These are phyloP conservation scores for Napeogenes inachia DNA, from an alignment of 2,888 invertebrate species.

Conservation along the genomic window DNA sequence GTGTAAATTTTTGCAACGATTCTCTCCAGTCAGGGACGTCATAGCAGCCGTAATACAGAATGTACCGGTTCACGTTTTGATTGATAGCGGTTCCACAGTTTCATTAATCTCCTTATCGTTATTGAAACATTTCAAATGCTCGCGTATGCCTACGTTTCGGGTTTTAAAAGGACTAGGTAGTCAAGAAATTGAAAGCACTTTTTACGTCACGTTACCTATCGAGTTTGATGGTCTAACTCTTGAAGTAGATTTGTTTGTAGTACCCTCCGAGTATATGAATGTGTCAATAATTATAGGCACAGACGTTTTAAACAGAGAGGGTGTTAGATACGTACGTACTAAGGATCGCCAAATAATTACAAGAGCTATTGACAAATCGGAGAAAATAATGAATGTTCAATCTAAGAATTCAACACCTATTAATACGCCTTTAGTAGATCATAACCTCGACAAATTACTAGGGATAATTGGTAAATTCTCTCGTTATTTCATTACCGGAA, in stretches of 20 bases:
- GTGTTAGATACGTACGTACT: slow-evolving; percentile 29
- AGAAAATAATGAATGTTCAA: too few species aligned
- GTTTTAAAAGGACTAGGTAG: slow-evolving; percentile 21
- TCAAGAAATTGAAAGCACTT: slow-evolving; percentile 13
- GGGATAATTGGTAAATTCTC: too few species aligned
- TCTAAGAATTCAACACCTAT: too few species aligned
- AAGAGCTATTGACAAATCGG: too few species aligned
- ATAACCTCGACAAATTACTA: too few species aligned
- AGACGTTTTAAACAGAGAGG: slow-evolving; percentile 33
- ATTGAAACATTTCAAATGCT: slow-evolving; percentile 16
- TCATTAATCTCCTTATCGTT: slow-evolving; percentile 27
- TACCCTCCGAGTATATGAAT: slow-evolving; percentile 26
- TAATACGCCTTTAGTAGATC: too few species aligned
- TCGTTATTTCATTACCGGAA: too few species aligned
- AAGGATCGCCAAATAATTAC: slow-evolving; percentile 10
- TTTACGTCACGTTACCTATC: slow-evolving; percentile 20
- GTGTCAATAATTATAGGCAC: slow-evolving; percentile 32
- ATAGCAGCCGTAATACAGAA: slow-evolving; percentile 12
- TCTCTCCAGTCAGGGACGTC: neutral
- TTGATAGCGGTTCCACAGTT: slow-evolving; percentile 18
- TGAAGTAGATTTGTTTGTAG: slow-evolving; percentile 28
- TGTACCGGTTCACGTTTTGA: slow-evolving; percentile 15
- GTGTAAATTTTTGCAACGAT: slow-evolving; percentile 17
- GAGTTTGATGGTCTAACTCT: slow-evolving; percentile 25
- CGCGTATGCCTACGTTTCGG: slow-evolving; percentile 5